Percentiles rank a stretch among this genome's conserved stretches.
Conservation (phyloP, 2,113 vertebrate species). For the Malurus cyaneus region DNA sequence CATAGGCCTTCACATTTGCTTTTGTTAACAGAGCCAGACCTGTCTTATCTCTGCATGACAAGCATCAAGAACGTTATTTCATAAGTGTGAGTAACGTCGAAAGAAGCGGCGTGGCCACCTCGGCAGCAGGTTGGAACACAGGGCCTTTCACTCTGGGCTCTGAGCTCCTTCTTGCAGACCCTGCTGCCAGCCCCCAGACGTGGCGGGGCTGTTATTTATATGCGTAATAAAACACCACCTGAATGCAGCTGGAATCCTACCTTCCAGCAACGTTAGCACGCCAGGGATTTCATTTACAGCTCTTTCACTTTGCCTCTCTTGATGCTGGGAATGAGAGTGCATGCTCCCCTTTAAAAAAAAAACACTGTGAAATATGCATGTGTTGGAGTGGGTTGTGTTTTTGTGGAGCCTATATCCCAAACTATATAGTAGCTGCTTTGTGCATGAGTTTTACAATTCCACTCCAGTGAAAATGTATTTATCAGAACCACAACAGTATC, state of each 20-base stretch:
- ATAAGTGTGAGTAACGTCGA: rapidly evolving
- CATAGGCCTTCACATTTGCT: neutral
- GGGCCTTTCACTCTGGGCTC: neutral
- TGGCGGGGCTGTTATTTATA: neutral
- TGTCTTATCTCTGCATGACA: neutral
- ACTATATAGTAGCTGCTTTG: neutral
- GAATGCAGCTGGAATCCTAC: conserved; percentile 26
- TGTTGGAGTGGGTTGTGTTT: neutral
- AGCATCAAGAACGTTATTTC: neutral
- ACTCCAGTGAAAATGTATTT: neutral
- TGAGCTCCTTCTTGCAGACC: neutral
- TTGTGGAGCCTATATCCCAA: neutral
- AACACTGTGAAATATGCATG: neutral
- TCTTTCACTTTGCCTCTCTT: conserved; percentile 21
- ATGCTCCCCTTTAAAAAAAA: neutral
- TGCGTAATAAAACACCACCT: neutral
- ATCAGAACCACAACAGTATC: neutral
- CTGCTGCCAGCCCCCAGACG: neutral
- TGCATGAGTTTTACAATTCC: neutral
- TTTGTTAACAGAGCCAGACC: neutral
- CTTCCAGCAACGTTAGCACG: neutral
- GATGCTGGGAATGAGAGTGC: conserved; percentile 1
- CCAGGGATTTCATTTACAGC: conserved; percentile 16
- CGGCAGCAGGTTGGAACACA: conserved; percentile 21
- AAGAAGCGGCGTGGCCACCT: neutral